Percentiles rank a stretch among this genome's conserved stretches.
These are phyloP conservation scores for Platysternon megacephalum DNA, from an alignment of 2,113 vertebrate species.

Conservation along the genomic window DNA sequence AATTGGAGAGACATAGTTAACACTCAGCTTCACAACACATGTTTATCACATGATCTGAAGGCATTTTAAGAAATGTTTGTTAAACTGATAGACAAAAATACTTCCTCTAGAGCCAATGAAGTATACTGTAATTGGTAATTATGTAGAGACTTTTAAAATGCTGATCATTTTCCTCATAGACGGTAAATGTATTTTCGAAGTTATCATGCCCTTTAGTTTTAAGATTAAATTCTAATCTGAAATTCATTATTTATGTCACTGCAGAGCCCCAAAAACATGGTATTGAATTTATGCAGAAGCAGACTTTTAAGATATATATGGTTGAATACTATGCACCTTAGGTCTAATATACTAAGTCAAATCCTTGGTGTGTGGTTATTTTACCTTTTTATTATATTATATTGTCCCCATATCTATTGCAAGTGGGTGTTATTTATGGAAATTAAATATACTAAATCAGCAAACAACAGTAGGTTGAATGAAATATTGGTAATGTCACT, in stretches of 20 bases:
- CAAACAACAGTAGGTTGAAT: background rate
- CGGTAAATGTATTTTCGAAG: background rate
- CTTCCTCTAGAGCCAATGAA: background rate
- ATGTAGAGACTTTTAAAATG: background rate
- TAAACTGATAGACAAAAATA: slow-evolving; percentile 4
- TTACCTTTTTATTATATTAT: background rate
- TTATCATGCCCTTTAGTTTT: background rate
- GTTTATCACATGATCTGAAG: background rate
- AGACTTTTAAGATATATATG: background rate
- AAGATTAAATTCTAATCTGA: background rate
- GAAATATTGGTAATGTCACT: background rate
- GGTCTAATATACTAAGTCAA: background rate
- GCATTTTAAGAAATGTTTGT: slow-evolving; percentile 5
- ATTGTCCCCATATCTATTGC: background rate
- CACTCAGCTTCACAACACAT: background rate
- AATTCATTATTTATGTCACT: background rate
- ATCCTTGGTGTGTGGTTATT: background rate
- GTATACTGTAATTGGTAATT: slow-evolving; percentile 35
- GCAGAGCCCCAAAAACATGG: background rate
- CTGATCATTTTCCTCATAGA: slow-evolving; percentile 28
- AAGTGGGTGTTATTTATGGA: background rate
- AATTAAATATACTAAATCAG: background rate
- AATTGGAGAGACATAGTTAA: background rate
- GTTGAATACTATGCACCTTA: background rate
- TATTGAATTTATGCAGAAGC: background rate